These are phyloP conservation scores for Leptogaster cylindrica DNA, from an alignment of 2,888 invertebrate genomes.

Conservation along the genomic window DNA sequence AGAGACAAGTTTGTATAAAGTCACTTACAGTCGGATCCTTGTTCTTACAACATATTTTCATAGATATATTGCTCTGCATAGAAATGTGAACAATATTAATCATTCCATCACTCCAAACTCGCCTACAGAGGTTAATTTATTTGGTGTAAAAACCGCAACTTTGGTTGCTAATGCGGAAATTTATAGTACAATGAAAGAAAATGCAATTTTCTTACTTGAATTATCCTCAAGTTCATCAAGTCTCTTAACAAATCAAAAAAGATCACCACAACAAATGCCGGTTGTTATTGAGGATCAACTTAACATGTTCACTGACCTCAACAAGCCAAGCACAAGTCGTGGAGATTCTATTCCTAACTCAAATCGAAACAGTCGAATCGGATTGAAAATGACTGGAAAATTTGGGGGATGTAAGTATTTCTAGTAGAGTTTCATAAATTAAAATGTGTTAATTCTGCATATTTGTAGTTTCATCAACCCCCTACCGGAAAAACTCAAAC, in stretches of 20 bases:
- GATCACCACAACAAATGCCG: constrained; percentile 60
- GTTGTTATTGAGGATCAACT: constrained; percentile 60
- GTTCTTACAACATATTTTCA: constrained; percentile 47
- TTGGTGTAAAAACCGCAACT: constrained; percentile 59
- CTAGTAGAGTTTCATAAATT: constrained; percentile 1
- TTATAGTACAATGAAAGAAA: constrained; percentile 81
- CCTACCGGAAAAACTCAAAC: constrained; percentile 57
- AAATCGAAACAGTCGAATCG: constrained; percentile 56
- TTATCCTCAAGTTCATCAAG: constrained; percentile 72
- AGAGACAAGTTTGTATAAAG: constrained; percentile 74
- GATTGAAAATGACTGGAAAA: constrained; percentile 53
- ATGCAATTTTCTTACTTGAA: constrained; percentile 92
- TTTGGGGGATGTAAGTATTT: constrained; percentile 46
- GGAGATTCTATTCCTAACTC: constrained; percentile 53
- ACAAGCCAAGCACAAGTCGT: constrained; percentile 61
- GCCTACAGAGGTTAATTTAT: constrained; percentile 60
- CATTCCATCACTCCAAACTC: constrained; percentile 57
- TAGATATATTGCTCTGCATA: constrained; percentile 56
- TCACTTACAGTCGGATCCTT: too few species aligned
- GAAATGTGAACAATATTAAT: constrained; percentile 59
- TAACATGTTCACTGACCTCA: constrained; percentile 55
- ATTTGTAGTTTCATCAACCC: constrained; percentile 52
- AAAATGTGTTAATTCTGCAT: neutral
- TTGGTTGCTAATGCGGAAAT: constrained; percentile 60
- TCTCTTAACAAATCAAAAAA: constrained; percentile 50